Percentiles rank a stretch among this genome's conserved stretches.
Conservation (phyloP, 1,140 invertebrate species). For the Idris sp. region DNA sequence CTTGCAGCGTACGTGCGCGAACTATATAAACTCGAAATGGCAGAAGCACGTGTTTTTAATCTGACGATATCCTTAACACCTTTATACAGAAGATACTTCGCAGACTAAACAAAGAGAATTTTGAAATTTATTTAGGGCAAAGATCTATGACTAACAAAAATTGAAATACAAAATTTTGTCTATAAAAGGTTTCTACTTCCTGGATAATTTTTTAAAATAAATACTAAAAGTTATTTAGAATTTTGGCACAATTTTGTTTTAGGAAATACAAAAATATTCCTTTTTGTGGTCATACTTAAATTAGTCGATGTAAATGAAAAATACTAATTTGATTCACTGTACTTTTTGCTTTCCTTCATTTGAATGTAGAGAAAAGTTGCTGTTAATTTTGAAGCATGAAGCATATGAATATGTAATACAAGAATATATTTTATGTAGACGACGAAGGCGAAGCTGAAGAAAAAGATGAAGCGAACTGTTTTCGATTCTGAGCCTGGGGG, state of each 20-base stretch:
- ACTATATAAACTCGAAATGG: conserved; percentile 45
- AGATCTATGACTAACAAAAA: no score
- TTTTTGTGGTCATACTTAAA: no score
- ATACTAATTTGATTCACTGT: no score
- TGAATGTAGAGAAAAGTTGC: conserved; percentile 42
- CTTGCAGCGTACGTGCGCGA: conserved; percentile 12
- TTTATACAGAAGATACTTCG: conserved; percentile 34
- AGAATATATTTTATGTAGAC: conserved; percentile 57
- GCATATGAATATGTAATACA: conserved; percentile 58
- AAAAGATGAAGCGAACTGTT: conserved; percentile 50
- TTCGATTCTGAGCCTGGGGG: conserved; percentile 60
- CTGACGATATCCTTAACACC: conserved; percentile 46
- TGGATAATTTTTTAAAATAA: no score
- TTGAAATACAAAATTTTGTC: no score
- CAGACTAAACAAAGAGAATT: conserved; percentile 18
- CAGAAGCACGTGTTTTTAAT: conserved; percentile 48
- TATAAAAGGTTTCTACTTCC: conserved; percentile 19
- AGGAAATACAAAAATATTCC: no score
- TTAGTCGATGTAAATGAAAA: no score
- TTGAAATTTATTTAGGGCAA: no score
- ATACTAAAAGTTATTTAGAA: no score
- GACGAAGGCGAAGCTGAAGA: conserved; percentile 48
- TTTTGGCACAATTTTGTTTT: no score
- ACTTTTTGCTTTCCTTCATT: conserved; percentile 33
- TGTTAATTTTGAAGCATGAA: conserved; percentile 46